Conservation (phyloP, 2,888 invertebrate genomes). For the Branchinecta sandiegonensis region DNA sequence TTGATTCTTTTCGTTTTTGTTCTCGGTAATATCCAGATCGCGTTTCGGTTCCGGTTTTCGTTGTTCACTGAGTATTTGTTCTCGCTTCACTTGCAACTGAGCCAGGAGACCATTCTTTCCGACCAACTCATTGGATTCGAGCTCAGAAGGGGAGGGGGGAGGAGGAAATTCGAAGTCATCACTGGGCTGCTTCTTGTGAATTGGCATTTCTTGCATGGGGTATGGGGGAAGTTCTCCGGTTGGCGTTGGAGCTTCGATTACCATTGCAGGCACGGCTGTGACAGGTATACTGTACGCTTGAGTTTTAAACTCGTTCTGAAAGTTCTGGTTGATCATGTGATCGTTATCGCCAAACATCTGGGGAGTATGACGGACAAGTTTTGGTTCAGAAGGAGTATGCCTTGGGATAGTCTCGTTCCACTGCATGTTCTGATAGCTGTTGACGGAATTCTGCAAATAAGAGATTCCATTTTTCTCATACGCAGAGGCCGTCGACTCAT, state of each 20-base stretch:
- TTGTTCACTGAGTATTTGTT: slow-evolving; percentile 35
- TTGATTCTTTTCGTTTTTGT: slow-evolving; percentile 33
- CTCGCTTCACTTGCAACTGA: slow-evolving; percentile 32
- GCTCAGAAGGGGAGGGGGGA: slow-evolving; percentile 38
- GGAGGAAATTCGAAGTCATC: slow-evolving; percentile 85
- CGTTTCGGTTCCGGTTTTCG: not conserved
- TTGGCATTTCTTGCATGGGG: slow-evolving; percentile 40
- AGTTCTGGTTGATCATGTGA: slow-evolving; percentile 3
- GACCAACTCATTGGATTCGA: slow-evolving; percentile 38
- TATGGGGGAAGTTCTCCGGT: slow-evolving; percentile 16
- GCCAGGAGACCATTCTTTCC: slow-evolving; percentile 33
- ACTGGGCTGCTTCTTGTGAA: slow-evolving; percentile 69
- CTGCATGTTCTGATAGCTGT: not conserved
- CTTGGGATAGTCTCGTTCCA: not conserved
- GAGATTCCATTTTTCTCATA: not conserved
- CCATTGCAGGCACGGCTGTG: slow-evolving; percentile 3
- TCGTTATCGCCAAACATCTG: not conserved
- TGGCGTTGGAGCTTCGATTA: slow-evolving; percentile 5
- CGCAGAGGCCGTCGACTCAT: not conserved
- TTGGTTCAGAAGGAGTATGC: too few relatives aligned
- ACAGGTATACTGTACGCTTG: not conserved
- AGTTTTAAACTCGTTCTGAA: slow-evolving; percentile 1
- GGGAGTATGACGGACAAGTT: not conserved
- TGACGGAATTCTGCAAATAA: slow-evolving; percentile 9
- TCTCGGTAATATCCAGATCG: not conserved